Percentiles rank a stretch among this genome's conserved stretches.
Evolutionary conservation across 2,888 invertebrate species (phyloP).

Genomic region (Hyposoter dolosus): DNA sequence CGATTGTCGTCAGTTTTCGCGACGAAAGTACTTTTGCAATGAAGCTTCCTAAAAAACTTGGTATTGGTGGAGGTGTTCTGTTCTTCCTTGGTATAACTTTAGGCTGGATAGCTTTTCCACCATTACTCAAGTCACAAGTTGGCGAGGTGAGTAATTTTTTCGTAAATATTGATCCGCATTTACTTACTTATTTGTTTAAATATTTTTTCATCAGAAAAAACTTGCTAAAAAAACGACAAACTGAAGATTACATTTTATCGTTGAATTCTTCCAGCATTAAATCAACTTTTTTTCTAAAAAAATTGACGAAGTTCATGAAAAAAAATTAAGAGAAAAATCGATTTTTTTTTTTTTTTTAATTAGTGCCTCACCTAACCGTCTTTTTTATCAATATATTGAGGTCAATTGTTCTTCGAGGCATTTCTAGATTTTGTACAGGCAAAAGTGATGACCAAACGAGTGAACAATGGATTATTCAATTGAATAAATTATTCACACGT

Average conservation of each 20-base stretch:
- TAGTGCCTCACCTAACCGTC: no score
- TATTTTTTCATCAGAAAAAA: background rate
- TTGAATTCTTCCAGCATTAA: no score
- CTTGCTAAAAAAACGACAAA: background rate
- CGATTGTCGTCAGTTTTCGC: slow-evolving; percentile 41
- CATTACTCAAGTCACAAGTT: slow-evolving; percentile 88
- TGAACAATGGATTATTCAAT: background rate
- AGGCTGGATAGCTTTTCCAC: slow-evolving; percentile 90
- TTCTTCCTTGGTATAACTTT: slow-evolving; percentile 88
- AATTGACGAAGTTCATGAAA: no score
- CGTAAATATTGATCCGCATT: no score
- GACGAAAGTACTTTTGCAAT: slow-evolving; percentile 48
- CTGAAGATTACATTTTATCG: background rate
- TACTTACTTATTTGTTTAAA: no score
- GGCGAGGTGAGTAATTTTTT: slow-evolving; percentile 87
- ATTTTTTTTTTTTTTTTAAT: background rate
- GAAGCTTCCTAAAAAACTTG: slow-evolving; percentile 85
- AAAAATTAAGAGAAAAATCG: background rate
- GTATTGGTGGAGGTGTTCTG: slow-evolving; percentile 86
- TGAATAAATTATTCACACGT: background rate
- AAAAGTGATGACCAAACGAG: background rate
- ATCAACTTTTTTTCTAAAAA: no score
- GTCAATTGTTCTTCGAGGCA: background rate
- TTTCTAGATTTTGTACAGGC: background rate
- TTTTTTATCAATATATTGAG: background rate